These are phyloP conservation scores for Paralichthys olivaceus DNA, from an alignment of 2,113 vertebrate genomes.

Conservation along the genomic window DNA sequence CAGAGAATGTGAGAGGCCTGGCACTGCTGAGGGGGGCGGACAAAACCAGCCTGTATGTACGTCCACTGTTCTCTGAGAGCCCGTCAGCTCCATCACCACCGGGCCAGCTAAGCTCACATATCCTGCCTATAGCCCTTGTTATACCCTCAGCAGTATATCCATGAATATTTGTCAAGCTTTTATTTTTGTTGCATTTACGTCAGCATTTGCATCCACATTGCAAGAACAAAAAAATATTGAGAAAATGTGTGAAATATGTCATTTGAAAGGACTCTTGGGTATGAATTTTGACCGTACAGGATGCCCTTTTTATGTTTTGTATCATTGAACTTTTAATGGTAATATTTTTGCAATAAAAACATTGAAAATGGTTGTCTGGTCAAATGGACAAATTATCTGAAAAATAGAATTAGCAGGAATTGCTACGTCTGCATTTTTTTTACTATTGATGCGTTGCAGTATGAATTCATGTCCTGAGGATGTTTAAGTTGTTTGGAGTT, in stretches of 20 bases:
- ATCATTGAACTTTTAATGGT: constrained; percentile 78
- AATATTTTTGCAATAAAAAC: constrained; percentile 80
- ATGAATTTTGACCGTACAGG: constrained; percentile 56
- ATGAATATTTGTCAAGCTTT: constrained; percentile 55
- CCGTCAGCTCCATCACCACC: constrained; percentile 64
- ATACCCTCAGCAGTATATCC: constrained; percentile 47
- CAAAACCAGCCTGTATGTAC: constrained; percentile 67
- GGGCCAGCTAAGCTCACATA: constrained; percentile 67
- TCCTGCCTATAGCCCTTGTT: constrained; percentile 52
- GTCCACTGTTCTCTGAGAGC: constrained; percentile 70
- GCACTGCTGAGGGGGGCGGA: constrained; percentile 64
- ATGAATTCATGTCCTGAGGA: constrained; percentile 35
- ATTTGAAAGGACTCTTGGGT: constrained; percentile 67
- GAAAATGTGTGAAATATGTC: constrained; percentile 35
- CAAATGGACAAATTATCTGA: constrained; percentile 52
- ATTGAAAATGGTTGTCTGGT: constrained; percentile 61
- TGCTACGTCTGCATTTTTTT: constrained; percentile 34
- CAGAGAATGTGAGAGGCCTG: constrained; percentile 74
- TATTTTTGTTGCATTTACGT: constrained; percentile 45
- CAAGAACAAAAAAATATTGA: constrained; percentile 21
- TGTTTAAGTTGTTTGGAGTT: constrained; percentile 20
- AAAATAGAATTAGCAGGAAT: constrained; percentile 43
- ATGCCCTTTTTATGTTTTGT: constrained; percentile 79
- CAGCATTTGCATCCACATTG: constrained; percentile 40
- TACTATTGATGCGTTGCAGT: constrained; percentile 48